Conservation (phyloP, 2,888 invertebrate species). For the Apodemia duryi region DNA sequence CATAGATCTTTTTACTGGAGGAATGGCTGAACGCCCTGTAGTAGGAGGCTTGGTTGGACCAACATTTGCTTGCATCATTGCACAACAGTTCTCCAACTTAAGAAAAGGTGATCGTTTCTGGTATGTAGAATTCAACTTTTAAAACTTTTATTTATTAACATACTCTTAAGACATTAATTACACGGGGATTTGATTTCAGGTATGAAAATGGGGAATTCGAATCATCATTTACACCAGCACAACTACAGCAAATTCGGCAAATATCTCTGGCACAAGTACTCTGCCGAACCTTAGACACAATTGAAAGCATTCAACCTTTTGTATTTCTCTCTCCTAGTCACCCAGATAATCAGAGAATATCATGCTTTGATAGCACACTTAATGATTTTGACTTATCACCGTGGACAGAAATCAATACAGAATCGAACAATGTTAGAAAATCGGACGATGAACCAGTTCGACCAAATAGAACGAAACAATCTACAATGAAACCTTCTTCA, state of each 20-base stretch:
- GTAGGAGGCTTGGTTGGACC: conserved; percentile 90
- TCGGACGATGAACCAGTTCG: conserved; percentile 41
- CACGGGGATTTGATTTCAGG: conserved; percentile 47
- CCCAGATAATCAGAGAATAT: conserved; percentile 77
- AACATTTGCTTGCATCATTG: conserved; percentile 92
- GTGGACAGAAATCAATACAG: conserved; percentile 78
- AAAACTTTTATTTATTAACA: neutral
- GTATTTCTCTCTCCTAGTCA: conserved; percentile 82
- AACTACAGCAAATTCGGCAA: conserved; percentile 85
- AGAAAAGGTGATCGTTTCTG: conserved; percentile 89
- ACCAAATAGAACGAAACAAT: conserved; percentile 22
- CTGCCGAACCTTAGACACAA: conserved; percentile 82
- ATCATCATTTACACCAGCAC: conserved; percentile 86
- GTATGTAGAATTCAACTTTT: conserved; percentile 47
- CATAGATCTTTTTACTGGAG: conserved; percentile 91
- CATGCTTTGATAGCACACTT: conserved; percentile 76
- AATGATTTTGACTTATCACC: conserved; percentile 80
- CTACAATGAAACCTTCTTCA: conserved; percentile 34
- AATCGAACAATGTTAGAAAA: conserved; percentile 59
- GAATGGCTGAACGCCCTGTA: conserved; percentile 89
- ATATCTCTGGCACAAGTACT: conserved; percentile 86
- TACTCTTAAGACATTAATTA: neutral
- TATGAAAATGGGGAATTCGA: conserved; percentile 89
- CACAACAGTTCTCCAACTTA: conserved; percentile 89
- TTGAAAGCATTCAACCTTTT: conserved; percentile 85